These are phyloP conservation scores for Rattus rattus DNA, from an alignment of 2,113 vertebrate species.

Conservation along the genomic window DNA sequence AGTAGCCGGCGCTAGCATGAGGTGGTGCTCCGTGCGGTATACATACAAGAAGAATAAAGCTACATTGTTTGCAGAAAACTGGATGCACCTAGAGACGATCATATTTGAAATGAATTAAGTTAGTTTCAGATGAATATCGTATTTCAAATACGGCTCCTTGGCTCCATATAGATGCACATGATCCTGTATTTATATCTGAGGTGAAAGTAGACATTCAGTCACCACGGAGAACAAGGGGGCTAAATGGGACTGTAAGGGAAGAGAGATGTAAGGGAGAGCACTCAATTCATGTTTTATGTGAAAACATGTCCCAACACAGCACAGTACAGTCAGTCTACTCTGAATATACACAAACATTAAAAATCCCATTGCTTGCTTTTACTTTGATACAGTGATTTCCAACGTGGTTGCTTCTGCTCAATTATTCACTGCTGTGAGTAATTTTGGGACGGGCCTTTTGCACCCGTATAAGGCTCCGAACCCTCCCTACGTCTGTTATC, in stretches of 20 bases:
- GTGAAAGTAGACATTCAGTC: no score
- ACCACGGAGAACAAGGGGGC: no score
- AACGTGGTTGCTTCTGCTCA: background rate
- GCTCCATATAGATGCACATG: background rate
- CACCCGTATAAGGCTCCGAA: slow-evolving; percentile 32
- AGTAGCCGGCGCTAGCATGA: no score
- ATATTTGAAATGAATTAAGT: background rate
- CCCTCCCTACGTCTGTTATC: background rate
- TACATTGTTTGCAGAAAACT: background rate
- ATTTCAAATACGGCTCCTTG: background rate
- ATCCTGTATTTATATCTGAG: background rate
- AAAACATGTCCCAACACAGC: background rate
- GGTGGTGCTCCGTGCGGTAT: no score
- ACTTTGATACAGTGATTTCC: background rate
- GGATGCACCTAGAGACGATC: background rate
- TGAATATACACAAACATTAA: background rate
- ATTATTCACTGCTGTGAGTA: background rate
- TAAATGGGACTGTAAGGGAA: background rate
- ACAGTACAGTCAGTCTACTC: background rate
- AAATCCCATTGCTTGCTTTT: background rate
- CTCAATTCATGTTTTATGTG: background rate
- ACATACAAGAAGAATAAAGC: background rate
- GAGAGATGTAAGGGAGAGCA: no score
- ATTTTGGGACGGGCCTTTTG: background rate
- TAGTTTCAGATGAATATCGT: background rate